These are phyloP conservation scores for Clarias fuscus DNA, from an alignment of 2,797 vertebrate genomes.

Conservation along the genomic window DNA sequence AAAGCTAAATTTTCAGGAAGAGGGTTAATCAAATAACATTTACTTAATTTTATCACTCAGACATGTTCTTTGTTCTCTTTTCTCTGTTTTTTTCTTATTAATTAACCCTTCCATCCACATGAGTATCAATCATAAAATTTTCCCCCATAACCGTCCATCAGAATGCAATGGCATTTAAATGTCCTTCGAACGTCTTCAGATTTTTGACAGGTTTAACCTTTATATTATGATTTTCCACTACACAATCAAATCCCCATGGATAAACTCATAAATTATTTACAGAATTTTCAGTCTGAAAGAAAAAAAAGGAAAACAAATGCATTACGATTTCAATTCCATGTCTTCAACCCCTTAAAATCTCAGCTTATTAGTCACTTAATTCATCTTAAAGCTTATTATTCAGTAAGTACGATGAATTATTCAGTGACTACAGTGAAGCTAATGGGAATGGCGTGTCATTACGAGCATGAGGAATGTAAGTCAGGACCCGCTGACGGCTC, in stretches of 20 bases:
- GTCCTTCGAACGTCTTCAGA: neutral
- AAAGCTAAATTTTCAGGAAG: neutral
- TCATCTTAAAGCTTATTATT: conserved; percentile 17
- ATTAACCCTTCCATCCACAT: neutral
- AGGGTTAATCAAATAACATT: neutral
- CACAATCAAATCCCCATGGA: neutral
- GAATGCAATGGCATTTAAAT: conserved; percentile 3
- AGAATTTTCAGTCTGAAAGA: neutral
- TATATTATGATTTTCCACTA: neutral
- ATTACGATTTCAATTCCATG: neutral
- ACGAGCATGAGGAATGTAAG: conserved; percentile 26
- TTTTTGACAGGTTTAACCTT: conserved; percentile 27
- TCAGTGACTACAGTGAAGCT: conserved; percentile 15
- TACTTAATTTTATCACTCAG: neutral
- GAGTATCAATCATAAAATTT: neutral
- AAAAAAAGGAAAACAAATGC: neutral
- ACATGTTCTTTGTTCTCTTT: neutral
- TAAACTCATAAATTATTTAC: conserved; percentile 20
- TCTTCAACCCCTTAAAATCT: neutral
- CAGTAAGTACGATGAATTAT: conserved; percentile 19
- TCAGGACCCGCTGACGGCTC: conserved; percentile 13
- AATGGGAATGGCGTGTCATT: conserved; percentile 23
- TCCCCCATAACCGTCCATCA: neutral
- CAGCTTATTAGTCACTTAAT: conserved; percentile 18
- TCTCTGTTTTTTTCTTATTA: neutral